Conservation (phyloP, 2,797 vertebrate genomes). For the Argya squamiceps region DNA sequence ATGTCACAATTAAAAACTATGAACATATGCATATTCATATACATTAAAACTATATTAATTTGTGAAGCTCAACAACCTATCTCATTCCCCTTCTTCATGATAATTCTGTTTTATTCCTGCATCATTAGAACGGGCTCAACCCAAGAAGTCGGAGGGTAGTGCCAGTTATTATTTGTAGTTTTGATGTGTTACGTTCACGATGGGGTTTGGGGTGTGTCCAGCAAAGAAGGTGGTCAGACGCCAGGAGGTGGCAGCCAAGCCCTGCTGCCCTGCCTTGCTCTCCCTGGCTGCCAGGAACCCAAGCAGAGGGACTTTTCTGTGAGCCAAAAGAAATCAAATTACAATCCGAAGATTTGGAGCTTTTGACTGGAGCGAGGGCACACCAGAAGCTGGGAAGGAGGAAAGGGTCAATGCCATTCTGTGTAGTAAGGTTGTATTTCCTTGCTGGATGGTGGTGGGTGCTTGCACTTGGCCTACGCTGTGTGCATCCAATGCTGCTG, state of each 20-base stretch:
- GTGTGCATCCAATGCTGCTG: fast-evolving
- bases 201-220: neutral
- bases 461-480: neutral
- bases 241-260: slow-evolving; percentile 64
- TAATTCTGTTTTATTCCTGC: neutral
- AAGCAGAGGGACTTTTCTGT: neutral
- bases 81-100: neutral
- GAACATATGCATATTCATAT: neutral
- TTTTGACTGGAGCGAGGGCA: neutral
- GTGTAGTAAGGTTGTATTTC: neutral
- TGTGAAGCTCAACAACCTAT: neutral
- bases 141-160: neutral
- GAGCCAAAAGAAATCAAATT: neutral
- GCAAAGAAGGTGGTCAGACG: neutral
- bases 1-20: neutral
- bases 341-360: neutral
- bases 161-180: neutral
- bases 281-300: fast-evolving
- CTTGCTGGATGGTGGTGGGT: neutral
- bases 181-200: fast-evolving
- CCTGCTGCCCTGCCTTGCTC: neutral
- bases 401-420: neutral
- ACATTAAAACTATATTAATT: fast-evolving
- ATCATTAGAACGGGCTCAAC: neutral
- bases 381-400: neutral